Evolutionary conservation across 1,140 invertebrate genomes (phyloP), one percentile per base, ranked within the genome.

Genomic region (Drosophila simulans): DNA sequence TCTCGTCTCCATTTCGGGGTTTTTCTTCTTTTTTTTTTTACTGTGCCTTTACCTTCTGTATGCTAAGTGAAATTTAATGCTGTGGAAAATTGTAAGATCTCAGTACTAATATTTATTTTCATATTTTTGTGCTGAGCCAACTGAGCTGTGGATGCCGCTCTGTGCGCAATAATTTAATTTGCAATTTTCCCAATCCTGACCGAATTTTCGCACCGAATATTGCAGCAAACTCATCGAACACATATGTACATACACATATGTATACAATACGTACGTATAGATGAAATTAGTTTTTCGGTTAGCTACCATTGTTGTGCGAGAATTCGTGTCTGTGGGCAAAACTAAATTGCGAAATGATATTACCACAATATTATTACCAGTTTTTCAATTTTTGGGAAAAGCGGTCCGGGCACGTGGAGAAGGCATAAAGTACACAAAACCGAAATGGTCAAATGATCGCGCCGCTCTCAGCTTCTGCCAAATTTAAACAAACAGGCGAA

Each of bases 21-120:
- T 22, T 11, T 59, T 58, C 35, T 13, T 10, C 17, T n/a, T n/a
- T 31, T 53, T 34, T 34, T 43, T 45, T 8, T 45, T 37, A 48
- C 34, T 22, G 22, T 54, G 35, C 43, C 37, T 51, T 35, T 65
- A 62, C 58, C 71, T 77, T 68, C 56, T 78, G 52, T 82, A 77
- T 77, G 80, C 68, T 73, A 82, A 82, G 69, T 82, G 74, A 82
- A 82, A 82, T 77, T 82, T 82, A 82, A 82, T 82, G 79, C 79
- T 77, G 63, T 82, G 80, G 80, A 82, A 82, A 81, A 81, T 81
- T 81, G 77, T 76, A 76, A 80, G 77, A 81, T 76, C 76, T 72
- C 64, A 48, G 42, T 65, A 71, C 77, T 77, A 81, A 81, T 81
- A 81, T 81, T 81, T 81, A 80, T 81, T 80, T 80, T 62, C 66